phyloP scores from a whole-genome alignment of 2,113 vertebrate genomes.

The Neolamprologus cancellatus region DNA sequence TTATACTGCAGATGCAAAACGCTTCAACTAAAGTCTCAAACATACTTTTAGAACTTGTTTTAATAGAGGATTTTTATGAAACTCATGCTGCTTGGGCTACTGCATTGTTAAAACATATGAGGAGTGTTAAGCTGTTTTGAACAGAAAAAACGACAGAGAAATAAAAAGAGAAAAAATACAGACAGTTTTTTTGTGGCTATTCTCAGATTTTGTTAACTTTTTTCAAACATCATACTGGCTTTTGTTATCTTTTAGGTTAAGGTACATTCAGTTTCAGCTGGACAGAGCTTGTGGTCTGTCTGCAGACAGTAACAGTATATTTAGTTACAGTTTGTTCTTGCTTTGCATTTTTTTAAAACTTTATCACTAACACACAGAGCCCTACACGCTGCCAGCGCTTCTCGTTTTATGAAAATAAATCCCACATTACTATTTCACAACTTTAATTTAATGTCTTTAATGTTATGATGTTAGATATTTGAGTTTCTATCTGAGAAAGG shows the following conservation, averaged over 20 bases:
- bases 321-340: not conserved
- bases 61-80: not conserved
- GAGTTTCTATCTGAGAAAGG: constrained; percentile 14
- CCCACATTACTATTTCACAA: not conserved
- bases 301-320: not conserved
- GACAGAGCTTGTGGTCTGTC: not conserved
- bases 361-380: not conserved
- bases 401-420: not conserved
- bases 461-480: constrained; percentile 55
- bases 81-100: not conserved
- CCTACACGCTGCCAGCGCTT: fast-evolving
- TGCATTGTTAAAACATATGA: not conserved
- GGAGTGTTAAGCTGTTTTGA: not conserved
- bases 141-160: not conserved
- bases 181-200: not conserved
- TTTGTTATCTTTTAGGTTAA: not conserved
- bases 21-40: not conserved
- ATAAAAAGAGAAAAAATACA: not conserved
- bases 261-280: not conserved
- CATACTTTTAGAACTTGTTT: not conserved
- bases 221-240: not conserved
- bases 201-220: not conserved
- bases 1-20: not conserved
- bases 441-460: not conserved
- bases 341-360: not conserved